phyloP scores from a whole-genome alignment of 2,797 vertebrate species.

The Tragopan temminckii region DNA sequence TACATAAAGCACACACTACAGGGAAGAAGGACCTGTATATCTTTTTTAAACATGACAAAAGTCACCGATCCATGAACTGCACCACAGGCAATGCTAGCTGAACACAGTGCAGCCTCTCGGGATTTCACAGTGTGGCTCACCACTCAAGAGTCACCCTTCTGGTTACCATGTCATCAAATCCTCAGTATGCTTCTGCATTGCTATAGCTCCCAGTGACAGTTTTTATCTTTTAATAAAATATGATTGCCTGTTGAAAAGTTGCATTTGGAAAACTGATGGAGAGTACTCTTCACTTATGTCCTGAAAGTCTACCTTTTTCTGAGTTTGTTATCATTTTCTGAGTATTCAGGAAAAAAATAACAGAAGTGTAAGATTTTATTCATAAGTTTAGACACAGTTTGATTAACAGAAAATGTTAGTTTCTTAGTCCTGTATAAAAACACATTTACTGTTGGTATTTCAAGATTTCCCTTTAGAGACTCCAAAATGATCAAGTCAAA shows the following conservation, averaged over 20 bases:
- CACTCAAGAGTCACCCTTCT: background rate
- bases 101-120: background rate
- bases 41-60: background rate
- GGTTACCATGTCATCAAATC: background rate
- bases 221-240: background rate
- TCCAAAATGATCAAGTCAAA: background rate
- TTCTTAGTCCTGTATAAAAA: background rate
- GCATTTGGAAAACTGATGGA: background rate
- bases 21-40: background rate
- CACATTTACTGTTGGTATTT: background rate
- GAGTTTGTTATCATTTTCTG: background rate
- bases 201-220: background rate
- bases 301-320: background rate
- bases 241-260: background rate
- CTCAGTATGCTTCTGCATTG: background rate
- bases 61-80: accelerated
- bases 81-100: accelerated
- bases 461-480: background rate
- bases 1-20: background rate
- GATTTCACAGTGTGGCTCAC: background rate
- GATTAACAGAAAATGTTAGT: background rate
- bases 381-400: background rate
- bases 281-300: background rate
- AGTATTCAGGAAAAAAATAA: background rate
- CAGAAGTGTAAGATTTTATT: background rate